These are phyloP conservation scores for Drusus annulatus DNA, from an alignment of 1,140 invertebrate species.

Conservation along the genomic window DNA sequence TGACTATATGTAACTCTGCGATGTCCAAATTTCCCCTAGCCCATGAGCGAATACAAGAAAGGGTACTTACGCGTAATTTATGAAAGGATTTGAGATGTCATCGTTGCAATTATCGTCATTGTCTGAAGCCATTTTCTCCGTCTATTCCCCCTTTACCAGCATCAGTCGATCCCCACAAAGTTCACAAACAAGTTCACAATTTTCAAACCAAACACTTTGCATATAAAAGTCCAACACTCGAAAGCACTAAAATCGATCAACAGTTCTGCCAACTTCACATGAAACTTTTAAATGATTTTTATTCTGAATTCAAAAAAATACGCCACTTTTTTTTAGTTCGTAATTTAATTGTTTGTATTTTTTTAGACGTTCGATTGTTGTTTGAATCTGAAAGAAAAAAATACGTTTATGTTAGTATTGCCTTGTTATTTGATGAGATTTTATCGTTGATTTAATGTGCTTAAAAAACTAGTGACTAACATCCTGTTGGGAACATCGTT, in stretches of 20 bases:
- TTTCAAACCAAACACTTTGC: not conserved
- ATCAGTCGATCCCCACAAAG: not conserved
- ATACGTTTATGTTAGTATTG: no score
- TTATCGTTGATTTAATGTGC: no score
- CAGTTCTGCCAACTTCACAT: no score
- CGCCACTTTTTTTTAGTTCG: not conserved
- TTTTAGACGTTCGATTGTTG: no score
- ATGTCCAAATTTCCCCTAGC: no score
- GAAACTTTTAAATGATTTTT: no score
- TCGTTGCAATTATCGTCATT: conserved; percentile 53
- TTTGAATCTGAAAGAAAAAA: no score
- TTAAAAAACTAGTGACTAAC: no score
- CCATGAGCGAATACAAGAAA: not conserved
- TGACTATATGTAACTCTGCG: no score
- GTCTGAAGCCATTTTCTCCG: conserved; percentile 47
- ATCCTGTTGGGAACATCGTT: no score
- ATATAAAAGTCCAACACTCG: not conserved
- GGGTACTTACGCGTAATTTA: conserved; percentile 28
- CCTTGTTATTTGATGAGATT: no score
- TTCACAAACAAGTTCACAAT: conserved; percentile 2
- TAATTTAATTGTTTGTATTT: no score
- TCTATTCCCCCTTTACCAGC: not conserved
- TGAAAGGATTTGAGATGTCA: conserved; percentile 37
- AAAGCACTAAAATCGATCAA: not conserved
- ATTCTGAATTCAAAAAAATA: not conserved